Evolutionary conservation across 2,888 invertebrate genomes (phyloP), one percentile per base, ranked within the genome.

Genomic region (Venusia cambrica): DNA sequence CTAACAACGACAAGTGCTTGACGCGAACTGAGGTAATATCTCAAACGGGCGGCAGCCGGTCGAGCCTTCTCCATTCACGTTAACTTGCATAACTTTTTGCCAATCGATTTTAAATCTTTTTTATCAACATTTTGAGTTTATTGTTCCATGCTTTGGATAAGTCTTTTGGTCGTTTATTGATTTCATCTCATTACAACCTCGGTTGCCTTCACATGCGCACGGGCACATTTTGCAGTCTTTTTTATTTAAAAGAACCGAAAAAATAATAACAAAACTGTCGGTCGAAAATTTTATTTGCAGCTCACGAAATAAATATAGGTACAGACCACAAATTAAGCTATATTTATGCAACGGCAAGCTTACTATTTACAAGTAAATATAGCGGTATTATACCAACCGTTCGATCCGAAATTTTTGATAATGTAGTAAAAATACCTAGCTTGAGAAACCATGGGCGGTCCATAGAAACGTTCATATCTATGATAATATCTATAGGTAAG

Each of bases 141-240:
- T 38, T 56, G 50, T 35, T 24, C 14, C 1, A 9, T 34, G 37
- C n/a, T 10, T 2, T 0, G 11, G 15, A 15, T 33, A 38, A 45
- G 46, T 38, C 15, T 19, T 58, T 72, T 56, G 3, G 51, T 13
- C 56, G 14, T 66, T 73, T 51, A 8, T 15, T 5, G 4, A 10
- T 6, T 34, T 18, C 10, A 14, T 25, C 20, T 45, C 54, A 66
- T 62, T 75, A 72, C 69, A 75, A 81, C 79, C 77, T 83, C 69
- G 72, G 62, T 83, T 63, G 75, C 83, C 83, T 81, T 83, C 79
- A 75, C 67, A 78, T 80, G 78, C 74, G 75, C 79, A 69, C 60
- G 77, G 78, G 75, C 75, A 63, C 56, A 67, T 80, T 84, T 76
- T 80, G 75, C 75, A 62, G 57, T 57, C 58, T 68, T 70, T 59